Base-by-base conservation (phyloP, 2,888 invertebrate genomes). In the Drosophila stalkeri region DNA sequence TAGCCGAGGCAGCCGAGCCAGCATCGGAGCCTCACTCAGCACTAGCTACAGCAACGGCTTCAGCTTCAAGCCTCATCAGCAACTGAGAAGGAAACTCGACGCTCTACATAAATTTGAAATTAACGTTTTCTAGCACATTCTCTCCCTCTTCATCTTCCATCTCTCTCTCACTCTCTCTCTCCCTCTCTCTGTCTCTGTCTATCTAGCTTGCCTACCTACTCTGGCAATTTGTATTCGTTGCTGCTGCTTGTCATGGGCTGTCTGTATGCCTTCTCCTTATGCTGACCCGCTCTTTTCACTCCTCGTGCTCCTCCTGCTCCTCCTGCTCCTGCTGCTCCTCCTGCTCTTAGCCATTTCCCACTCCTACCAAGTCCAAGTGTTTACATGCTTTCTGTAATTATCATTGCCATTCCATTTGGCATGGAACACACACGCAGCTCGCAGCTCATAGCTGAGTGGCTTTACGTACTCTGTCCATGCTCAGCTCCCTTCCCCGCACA, bases 71-170 rank as follows among this genome's bases (percentile, higher is more conserved):
- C 68, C 81, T 83, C 80, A 74, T 68, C 78, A 74, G 71, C 73
- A 67, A 60, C 84, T 83, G 77, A 68, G 67, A 64, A 75, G 69
- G 86, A 85, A 90, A 84, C 90, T 88, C 83, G 86, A 84, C 85
- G 87, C 89, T 90, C 91, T 86, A 89, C 84, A 89, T 90, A 90
- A 90, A 90, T 91, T 91, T 80, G 77, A 89, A 89, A 90, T 91
- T 89, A 90, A 89, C 82, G 87, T 91, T 91, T 89, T 88, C 74
- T 74, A 82, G 86, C 90, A 84, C 89, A 82, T 71, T 64, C 62
- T 54, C 44, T 23, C 31, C 14, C 51, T 20, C 56, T 23, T 12
- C 5, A 11, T 20, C 33, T 20, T 37, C 14, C 14, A 23, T 23
- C 55, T 11, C 54, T n/a, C 37, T 16, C 27, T 4, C 47, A n/a